These are phyloP conservation scores for Tragelaphus oryx DNA, from an alignment of 2,797 vertebrate genomes.

Conservation along the genomic window DNA sequence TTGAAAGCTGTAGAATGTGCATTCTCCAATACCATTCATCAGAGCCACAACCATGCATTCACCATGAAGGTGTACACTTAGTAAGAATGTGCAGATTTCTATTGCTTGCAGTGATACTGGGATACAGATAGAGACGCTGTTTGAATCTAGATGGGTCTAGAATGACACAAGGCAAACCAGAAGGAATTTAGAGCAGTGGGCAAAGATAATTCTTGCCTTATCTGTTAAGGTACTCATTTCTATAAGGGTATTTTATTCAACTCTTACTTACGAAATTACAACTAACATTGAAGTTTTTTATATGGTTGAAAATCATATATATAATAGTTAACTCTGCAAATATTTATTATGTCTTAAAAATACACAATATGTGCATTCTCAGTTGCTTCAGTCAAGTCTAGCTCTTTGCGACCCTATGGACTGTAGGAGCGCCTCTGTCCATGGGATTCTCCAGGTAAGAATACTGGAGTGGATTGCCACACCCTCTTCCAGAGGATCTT, in stretches of 20 bases:
- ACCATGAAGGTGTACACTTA: background rate
- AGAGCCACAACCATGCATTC: background rate
- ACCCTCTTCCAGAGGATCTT: background rate
- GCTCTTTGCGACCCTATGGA: background rate
- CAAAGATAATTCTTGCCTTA: background rate
- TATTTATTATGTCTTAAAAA: background rate
- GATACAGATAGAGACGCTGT: background rate
- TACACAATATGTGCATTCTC: background rate
- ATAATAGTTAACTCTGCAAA: background rate
- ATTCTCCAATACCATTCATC: background rate
- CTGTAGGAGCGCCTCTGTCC: background rate
- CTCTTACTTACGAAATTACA: background rate
- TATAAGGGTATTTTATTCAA: background rate
- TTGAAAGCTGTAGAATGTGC: background rate
- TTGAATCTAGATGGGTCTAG: background rate
- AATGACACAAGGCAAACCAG: background rate
- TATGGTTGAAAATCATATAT: background rate
- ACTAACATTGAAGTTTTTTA: background rate
- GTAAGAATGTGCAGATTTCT: background rate
- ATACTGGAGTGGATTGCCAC: background rate
- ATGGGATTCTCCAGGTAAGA: background rate
- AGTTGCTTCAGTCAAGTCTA: background rate
- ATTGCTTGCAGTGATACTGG: background rate
- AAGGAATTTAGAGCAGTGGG: background rate
- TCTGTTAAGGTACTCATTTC: background rate